Percentiles rank a stretch among this genome's conserved stretches.
Evolutionary conservation across 1,140 invertebrate species (phyloP).

Genomic region (Penaeus japonicus): DNA sequence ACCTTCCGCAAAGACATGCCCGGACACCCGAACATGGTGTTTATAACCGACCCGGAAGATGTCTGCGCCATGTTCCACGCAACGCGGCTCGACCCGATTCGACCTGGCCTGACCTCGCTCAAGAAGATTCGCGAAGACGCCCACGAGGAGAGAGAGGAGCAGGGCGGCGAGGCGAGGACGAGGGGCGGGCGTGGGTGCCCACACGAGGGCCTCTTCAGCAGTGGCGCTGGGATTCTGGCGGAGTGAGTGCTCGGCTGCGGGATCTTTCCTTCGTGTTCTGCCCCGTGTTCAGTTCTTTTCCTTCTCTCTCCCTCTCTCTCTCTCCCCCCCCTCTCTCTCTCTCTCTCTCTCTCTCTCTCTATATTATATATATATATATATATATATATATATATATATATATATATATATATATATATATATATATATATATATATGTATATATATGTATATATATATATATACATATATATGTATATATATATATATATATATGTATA

Average conservation of each 20-base stretch:
- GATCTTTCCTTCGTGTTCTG: no score
- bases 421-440: not conserved
- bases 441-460: conserved; percentile 16
- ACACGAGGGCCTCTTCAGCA: not conserved
- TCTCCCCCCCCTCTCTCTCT: no score
- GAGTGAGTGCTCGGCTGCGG: not conserved
- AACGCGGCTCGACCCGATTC: conserved; percentile 37
- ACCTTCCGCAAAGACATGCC: conserved; percentile 53
- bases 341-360: not conserved
- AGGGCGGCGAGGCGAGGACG: no score
- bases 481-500: not conserved
- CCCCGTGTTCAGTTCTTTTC: no score
- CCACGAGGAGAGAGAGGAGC: no score
- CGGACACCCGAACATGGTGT: conserved; percentile 35
- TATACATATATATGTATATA: conserved; percentile 11
- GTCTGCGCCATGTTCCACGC: conserved; percentile 1
- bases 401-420: not conserved
- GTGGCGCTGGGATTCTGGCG: conserved; percentile 29
- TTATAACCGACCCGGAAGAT: conserved; percentile 36
- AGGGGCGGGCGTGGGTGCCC: conserved; percentile 7
- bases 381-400: conserved; percentile 21
- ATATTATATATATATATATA: not conserved
- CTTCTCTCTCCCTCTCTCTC: no score
- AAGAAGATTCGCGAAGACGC: conserved; percentile 23
- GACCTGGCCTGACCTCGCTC: conserved; percentile 42